Conservation (phyloP, 64 coral and sea anemone species). For the Montipora efflorescens region DNA sequence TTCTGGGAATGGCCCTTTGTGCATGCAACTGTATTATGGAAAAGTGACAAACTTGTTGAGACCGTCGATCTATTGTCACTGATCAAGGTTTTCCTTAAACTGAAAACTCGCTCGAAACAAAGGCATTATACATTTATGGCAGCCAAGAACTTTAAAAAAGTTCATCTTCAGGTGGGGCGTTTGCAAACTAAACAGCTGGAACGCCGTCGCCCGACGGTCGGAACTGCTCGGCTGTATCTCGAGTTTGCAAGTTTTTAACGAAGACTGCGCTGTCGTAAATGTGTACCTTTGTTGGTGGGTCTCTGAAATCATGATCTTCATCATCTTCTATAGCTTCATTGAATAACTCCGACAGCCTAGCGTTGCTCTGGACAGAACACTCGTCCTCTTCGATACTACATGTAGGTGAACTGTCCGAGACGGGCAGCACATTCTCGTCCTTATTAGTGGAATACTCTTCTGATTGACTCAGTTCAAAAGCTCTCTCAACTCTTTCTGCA, state of each 20-base stretch:
- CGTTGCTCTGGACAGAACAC: background rate
- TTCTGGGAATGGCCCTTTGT: too few relatives aligned
- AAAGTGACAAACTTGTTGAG: background rate
- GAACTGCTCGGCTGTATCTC: background rate
- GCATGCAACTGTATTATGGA: background rate
- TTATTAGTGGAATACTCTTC: background rate
- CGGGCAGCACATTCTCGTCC: background rate
- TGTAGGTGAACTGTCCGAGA: background rate
- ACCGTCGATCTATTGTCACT: background rate
- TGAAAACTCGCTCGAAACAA: background rate
- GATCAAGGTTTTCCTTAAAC: background rate
- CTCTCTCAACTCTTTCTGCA: background rate
- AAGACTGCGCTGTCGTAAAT: constrained; percentile 1
- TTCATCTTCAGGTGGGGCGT: background rate
- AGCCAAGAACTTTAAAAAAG: background rate
- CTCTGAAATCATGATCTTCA: background rate
- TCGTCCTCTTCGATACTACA: background rate
- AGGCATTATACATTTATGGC: background rate
- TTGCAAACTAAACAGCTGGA: constrained; percentile 3
- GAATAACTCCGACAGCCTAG: background rate
- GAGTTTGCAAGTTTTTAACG: background rate
- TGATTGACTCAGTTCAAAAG: background rate
- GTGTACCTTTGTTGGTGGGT: background rate
- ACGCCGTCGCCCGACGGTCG: background rate
- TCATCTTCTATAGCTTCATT: background rate